Conservation (phyloP, 2,113 vertebrate species). For the Scalopus aquaticus region DNA sequence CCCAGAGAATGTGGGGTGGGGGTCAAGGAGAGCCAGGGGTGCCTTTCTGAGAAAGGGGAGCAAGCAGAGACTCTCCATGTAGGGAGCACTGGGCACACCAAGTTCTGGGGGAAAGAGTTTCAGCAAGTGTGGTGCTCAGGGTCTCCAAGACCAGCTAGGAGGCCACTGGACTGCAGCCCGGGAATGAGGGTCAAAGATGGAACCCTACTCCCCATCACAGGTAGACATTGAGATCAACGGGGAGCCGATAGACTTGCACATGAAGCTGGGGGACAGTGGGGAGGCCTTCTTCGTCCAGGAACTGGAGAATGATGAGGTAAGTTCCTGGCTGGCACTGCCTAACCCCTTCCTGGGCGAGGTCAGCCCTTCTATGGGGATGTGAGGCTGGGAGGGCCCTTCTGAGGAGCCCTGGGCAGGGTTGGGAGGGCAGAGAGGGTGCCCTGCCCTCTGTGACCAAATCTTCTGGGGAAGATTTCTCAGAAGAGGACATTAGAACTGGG, state of each 20-base stretch:
- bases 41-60: neutral
- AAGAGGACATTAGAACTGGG: neutral
- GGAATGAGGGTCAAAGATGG: accelerated
- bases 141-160: neutral
- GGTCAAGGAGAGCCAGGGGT: accelerated
- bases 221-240: constrained; percentile 98
- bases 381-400: neutral
- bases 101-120: neutral
- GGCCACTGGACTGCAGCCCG: accelerated
- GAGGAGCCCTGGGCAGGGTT: neutral
- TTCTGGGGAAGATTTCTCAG: neutral
- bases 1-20: neutral
- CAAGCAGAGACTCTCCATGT: neutral
- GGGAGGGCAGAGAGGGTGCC: neutral
- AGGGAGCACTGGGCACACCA: neutral
- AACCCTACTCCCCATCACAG: constrained; percentile 75
- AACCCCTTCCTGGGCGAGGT: constrained; percentile 19
- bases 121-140: neutral
- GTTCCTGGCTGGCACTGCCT: constrained; percentile 47
- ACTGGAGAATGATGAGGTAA: constrained; percentile 89
- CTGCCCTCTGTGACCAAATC: too few species aligned
- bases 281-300: constrained; percentile 97
- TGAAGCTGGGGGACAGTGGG: constrained; percentile 96
- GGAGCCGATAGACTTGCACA: constrained; percentile 92
- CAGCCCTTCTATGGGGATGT: neutral